A percentile compares a stretch with the other conserved stretches of the same genome.
phyloP scores from a whole-genome alignment of 2,797 vertebrate genomes.

The Sylvilagus floridanus region DNA sequence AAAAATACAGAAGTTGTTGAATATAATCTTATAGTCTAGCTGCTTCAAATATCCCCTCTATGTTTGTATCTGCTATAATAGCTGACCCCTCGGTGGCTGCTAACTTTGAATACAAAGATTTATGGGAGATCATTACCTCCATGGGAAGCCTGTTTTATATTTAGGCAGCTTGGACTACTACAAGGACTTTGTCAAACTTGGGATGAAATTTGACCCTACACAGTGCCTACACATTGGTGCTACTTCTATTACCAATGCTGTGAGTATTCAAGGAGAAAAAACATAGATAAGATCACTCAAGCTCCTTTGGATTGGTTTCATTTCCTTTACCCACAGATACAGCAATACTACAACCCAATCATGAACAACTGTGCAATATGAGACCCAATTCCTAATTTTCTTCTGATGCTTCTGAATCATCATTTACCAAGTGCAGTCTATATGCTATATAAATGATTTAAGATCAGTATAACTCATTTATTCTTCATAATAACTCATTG shows the following conservation, averaged over 20 bases:
- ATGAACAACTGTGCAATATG: neutral
- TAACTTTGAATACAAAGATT: conserved; percentile 9
- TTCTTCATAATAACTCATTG: conserved; percentile 32
- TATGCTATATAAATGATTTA: neutral
- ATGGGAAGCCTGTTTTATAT: neutral
- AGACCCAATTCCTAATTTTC: neutral
- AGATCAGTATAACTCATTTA: neutral
- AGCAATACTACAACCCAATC: neutral
- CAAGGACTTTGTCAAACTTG: conserved; percentile 18
- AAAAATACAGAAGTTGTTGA: neutral
- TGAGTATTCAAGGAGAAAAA: conserved; percentile 7
- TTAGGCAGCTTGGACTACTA: conserved; percentile 21
- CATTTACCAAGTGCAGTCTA: neutral
- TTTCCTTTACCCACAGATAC: neutral
- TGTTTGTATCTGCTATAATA: neutral
- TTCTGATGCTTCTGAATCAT: conserved; percentile 31
- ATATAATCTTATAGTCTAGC: conserved; percentile 20
- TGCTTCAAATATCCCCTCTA: neutral
- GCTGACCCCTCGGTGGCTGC: neutral
- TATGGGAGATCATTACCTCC: neutral
- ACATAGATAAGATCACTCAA: neutral
- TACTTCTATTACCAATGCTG: neutral
- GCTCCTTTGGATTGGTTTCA: neutral
- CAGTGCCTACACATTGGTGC: neutral
- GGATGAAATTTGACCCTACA: conserved; percentile 9